Evolutionary conservation across 2,888 invertebrate species (phyloP), one percentile per base, ranked within the genome.

Genomic region (Cordylochernes scorpioides): DNA sequence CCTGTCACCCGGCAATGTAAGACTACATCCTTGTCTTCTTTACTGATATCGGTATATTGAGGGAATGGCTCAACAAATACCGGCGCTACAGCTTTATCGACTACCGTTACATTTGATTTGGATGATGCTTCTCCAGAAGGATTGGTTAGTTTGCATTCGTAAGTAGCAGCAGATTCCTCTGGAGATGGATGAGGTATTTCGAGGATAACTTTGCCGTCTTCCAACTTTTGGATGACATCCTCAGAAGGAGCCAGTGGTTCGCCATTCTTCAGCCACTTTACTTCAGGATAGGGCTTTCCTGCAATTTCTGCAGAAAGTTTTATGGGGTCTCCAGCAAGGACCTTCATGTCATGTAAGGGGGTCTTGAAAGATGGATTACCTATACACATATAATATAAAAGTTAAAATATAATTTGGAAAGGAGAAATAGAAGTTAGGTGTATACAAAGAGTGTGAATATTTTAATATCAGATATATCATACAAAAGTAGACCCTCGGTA

Each of bases 361-460:
- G 72, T 71, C 18, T 71, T 64, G 45, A 84, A 70, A 38, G 70
- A 69, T 1, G 86, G 86, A n/a, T n/a, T n/a, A n/a, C n/a, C n/a
- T n/a, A n/a, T n/a, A n/a, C n/a, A n/a, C n/a, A n/a, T n/a, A n/a
- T n/a, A n/a, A n/a, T n/a, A n/a, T n/a, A n/a, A n/a, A n/a, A n/a
- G n/a, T n/a, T n/a, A n/a, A n/a, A n/a, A n/a, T n/a, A n/a, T n/a
- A n/a, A n/a, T n/a, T n/a, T n/a, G n/a, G n/a, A n/a, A n/a, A n/a
- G n/a, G n/a, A n/a, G n/a, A n/a, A n/a, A n/a, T n/a, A n/a, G n/a
- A n/a, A n/a, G n/a, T n/a, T n/a, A n/a, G n/a, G n/a, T n/a, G n/a
- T n/a, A n/a, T n/a, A n/a, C n/a, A n/a, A n/a, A n/a, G n/a, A n/a
- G n/a, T n/a, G n/a, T n/a, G n/a, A n/a, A n/a, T n/a, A n/a, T n/a